Percentiles rank a stretch among this genome's conserved stretches.
Evolutionary conservation across 2,113 vertebrate genomes (phyloP).

Genomic region (Panthera uncia): DNA sequence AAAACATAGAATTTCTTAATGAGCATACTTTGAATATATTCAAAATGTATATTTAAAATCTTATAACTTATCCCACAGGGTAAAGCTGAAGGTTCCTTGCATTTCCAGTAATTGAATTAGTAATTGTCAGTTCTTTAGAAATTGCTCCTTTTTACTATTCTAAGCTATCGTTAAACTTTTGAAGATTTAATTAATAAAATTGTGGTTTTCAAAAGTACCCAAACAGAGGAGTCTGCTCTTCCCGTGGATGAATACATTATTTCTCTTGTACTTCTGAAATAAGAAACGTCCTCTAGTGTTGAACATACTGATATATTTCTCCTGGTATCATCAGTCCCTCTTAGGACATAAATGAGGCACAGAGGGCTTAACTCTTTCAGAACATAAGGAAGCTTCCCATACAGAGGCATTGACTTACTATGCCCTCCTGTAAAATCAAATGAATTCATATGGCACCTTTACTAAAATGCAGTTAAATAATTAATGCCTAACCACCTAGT

Average conservation of each 20-base stretch:
- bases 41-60: constrained; percentile 5
- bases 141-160: not conserved
- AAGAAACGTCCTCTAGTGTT: not conserved
- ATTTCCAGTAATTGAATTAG: not conserved
- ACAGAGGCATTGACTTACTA: not conserved
- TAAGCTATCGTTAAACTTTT: not conserved
- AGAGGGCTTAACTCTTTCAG: not conserved
- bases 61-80: not conserved
- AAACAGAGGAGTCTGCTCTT: not conserved
- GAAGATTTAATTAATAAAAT: not conserved
- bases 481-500: not conserved
- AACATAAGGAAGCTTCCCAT: not conserved
- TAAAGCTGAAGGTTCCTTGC: not conserved
- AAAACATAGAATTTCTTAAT: not conserved
- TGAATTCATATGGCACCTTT: not conserved
- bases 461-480: not conserved
- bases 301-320: not conserved
- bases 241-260: not conserved
- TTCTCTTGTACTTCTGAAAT: not conserved
- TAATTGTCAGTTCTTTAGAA: not conserved
- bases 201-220: not conserved
- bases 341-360: not conserved
- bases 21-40: not conserved
- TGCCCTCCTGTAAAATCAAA: not conserved
- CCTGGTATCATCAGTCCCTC: not conserved